Percentiles rank a stretch among this genome's conserved stretches.
phyloP scores from a whole-genome alignment of 2,888 invertebrate species.

The Calameuta idolon region DNA sequence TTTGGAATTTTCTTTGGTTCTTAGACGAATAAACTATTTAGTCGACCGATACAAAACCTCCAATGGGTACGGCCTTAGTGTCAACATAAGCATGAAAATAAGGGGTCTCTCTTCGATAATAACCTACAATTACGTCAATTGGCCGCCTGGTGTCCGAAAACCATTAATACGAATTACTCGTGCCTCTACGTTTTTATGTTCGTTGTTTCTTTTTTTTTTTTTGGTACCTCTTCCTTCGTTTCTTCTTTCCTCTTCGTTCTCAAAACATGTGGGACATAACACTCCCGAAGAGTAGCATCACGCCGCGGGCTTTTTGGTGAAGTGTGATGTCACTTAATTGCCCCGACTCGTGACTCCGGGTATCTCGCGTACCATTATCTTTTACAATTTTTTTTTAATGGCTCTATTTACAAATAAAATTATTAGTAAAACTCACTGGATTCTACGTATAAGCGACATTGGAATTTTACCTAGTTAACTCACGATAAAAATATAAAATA shows the following conservation, averaged over 20 bases:
- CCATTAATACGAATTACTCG: constrained; percentile 46
- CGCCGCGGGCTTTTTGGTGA: not conserved
- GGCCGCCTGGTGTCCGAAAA: constrained; percentile 25
- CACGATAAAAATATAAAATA: not conserved
- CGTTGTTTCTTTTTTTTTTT: constrained; percentile 7
- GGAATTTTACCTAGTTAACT: not conserved
- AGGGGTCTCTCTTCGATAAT: constrained; percentile 28
- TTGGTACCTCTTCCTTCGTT: constrained; percentile 5
- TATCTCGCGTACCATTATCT: not conserved
- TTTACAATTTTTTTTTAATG: not conserved
- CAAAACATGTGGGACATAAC: not conserved
- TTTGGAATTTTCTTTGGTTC: not conserved
- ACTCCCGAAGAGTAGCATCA: not conserved
- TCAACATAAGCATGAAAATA: constrained; percentile 26
- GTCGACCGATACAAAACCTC: not conserved
- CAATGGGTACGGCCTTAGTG: constrained; percentile 12
- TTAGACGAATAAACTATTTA: not conserved
- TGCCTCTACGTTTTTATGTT: constrained; percentile 25
- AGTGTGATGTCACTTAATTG: not conserved
- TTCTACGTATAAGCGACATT: not conserved
- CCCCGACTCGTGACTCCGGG: not conserved
- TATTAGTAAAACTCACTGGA: not conserved
- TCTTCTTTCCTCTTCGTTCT: not conserved
- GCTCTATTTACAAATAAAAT: not conserved
- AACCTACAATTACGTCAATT: constrained; percentile 42